phyloP scores from a whole-genome alignment of 1,140 invertebrate genomes.

The Aphelinus atriplicis region DNA sequence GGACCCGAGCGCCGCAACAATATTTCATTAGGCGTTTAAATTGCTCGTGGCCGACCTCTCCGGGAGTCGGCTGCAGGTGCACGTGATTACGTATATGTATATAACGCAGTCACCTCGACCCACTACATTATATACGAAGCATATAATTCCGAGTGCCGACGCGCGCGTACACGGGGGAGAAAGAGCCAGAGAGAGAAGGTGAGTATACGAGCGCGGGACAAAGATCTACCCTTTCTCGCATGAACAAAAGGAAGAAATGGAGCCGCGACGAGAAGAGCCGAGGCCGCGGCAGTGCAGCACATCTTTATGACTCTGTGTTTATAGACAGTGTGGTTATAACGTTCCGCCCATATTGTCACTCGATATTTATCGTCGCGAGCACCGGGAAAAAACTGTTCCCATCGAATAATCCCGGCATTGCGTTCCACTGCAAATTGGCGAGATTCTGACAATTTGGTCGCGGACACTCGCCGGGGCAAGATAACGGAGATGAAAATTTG shows the following conservation, averaged over 20 bases:
- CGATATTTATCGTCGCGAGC: too few relatives aligned
- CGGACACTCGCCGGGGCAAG: too few relatives aligned
- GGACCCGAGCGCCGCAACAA: too few relatives aligned
- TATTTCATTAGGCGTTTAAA: too few relatives aligned
- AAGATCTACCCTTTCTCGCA: constrained; percentile 32
- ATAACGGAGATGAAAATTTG: too few relatives aligned
- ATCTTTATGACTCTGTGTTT: too few relatives aligned
- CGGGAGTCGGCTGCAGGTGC: not conserved
- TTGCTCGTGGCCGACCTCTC: not conserved
- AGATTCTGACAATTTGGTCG: too few relatives aligned
- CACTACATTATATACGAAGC: constrained; percentile 16
- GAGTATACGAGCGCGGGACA: not conserved
- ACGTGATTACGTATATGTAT: not conserved
- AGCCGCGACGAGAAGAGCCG: not conserved
- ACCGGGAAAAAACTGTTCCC: too few relatives aligned
- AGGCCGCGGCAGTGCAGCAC: not conserved
- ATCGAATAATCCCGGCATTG: too few relatives aligned
- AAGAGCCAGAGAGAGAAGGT: not conserved
- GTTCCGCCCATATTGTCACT: too few relatives aligned
- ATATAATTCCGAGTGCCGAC: constrained; percentile 22
- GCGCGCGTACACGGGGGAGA: not conserved
- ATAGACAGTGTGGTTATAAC: too few relatives aligned
- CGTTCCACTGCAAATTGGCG: too few relatives aligned
- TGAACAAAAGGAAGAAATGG: constrained; percentile 5
- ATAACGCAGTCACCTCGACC: not conserved